A percentile compares a stretch with the other conserved stretches of the same genome.
Conservation (phyloP, 1,140 invertebrate genomes). For the Calephelis nemesis region DNA sequence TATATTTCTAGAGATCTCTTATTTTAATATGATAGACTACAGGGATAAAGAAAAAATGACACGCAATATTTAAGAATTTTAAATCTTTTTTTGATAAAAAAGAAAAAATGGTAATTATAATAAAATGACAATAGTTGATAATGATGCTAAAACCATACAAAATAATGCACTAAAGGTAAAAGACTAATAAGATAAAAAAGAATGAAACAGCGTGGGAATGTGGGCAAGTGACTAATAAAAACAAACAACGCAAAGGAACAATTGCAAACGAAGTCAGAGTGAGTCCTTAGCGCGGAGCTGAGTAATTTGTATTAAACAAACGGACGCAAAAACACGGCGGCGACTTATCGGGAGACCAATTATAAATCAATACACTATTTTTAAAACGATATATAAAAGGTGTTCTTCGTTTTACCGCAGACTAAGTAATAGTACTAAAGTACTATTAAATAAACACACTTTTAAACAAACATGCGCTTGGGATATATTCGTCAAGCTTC, state of each 20-base stretch:
- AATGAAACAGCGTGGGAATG: conserved; percentile 36
- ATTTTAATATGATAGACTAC: too few species aligned
- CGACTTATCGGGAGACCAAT: conserved; percentile 46
- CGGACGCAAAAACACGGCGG: conserved; percentile 42
- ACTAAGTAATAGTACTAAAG: too few species aligned
- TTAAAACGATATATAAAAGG: conserved; percentile 45
- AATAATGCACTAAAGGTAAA: not conserved
- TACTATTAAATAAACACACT: not conserved
- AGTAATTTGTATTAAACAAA: conserved; percentile 58
- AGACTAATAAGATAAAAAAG: not conserved
- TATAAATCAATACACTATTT: conserved; percentile 60
- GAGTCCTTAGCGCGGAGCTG: conserved; percentile 29
- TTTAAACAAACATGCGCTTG: too few species aligned
- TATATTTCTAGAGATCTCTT: too few species aligned
- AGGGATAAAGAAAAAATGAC: too few species aligned
- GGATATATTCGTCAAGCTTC: too few species aligned
- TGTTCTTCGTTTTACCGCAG: conserved; percentile 3
- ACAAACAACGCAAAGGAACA: conserved; percentile 31
- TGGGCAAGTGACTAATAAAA: conserved; percentile 30
- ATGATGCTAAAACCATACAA: not conserved
- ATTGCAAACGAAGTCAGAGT: conserved; percentile 28
- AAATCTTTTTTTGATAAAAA: too few species aligned
- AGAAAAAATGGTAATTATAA: too few species aligned
- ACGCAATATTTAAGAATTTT: too few species aligned
- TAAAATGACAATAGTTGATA: not conserved